Percentiles rank a stretch among this genome's conserved stretches.
These are phyloP conservation scores for Chlamydotis undulata DNA, from an alignment of 2,113 vertebrate genomes.

Conservation along the genomic window DNA sequence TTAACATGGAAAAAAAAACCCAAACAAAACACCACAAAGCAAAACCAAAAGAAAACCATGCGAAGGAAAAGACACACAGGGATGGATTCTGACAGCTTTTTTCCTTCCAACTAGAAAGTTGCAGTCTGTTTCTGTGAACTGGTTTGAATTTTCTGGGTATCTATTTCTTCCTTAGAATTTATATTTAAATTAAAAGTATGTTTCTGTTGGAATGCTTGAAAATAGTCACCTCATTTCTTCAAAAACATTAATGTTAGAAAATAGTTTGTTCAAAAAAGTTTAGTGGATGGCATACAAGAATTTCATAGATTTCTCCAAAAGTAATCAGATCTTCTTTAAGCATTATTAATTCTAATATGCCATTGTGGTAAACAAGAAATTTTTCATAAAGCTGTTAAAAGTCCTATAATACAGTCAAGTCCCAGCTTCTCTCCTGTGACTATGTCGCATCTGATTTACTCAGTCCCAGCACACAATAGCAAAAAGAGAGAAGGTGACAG, in stretches of 20 bases:
- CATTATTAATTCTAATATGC: neutral
- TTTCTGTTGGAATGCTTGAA: neutral
- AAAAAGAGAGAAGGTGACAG: too few relatives aligned
- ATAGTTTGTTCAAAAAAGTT: neutral
- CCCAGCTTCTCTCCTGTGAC: too few relatives aligned
- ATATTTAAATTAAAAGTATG: neutral
- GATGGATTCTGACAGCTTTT: neutral
- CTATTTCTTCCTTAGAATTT: neutral
- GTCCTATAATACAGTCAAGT: neutral
- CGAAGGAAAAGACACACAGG: neutral
- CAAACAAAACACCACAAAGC: neutral
- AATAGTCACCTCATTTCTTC: neutral
- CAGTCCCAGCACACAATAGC: too few relatives aligned
- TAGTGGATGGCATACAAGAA: neutral
- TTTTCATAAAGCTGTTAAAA: neutral
- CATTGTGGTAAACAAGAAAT: neutral
- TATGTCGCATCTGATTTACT: too few relatives aligned
- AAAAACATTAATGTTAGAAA: neutral
- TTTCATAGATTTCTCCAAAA: neutral
- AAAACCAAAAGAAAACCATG: neutral
- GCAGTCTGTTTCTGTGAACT: neutral
- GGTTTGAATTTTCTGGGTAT: neutral
- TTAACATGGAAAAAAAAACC: fast-evolving
- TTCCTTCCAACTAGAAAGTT: neutral
- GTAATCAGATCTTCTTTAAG: neutral